Percentiles rank a stretch among this genome's conserved stretches.
Evolutionary conservation across 2,797 vertebrate species (phyloP).

Genomic region (Spondyliosoma cantharus): DNA sequence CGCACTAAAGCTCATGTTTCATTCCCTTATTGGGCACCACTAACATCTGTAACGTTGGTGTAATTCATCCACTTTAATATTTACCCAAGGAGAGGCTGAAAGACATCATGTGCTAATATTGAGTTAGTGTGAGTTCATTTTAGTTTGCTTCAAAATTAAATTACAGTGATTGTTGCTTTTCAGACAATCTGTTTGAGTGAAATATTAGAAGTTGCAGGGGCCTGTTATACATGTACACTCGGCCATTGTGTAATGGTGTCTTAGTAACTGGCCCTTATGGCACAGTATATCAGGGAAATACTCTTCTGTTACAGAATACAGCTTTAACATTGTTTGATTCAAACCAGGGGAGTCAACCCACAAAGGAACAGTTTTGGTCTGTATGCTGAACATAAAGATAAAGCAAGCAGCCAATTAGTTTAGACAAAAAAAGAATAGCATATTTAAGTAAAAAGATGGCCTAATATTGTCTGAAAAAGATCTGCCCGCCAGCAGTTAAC

Average conservation of each 20-base stretch:
- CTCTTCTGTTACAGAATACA: neutral
- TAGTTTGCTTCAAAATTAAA: slow-evolving; percentile 60
- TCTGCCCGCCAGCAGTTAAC: neutral
- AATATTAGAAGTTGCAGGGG: slow-evolving; percentile 45
- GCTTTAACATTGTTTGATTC: slow-evolving; percentile 3
- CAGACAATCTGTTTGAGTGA: slow-evolving; percentile 50
- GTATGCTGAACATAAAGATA: neutral
- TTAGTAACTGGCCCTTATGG: slow-evolving; percentile 41
- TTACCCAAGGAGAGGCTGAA: slow-evolving; percentile 54
- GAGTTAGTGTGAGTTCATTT: slow-evolving; percentile 62
- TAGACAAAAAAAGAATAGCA: neutral
- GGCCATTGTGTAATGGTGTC: slow-evolving; percentile 42
- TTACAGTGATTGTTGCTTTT: slow-evolving; percentile 63
- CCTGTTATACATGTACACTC: slow-evolving; percentile 29
- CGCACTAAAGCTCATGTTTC: slow-evolving; percentile 50
- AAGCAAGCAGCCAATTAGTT: neutral
- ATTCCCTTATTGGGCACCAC: slow-evolving; percentile 38
- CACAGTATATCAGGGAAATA: slow-evolving; percentile 48
- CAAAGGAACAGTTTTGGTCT: slow-evolving; percentile 6
- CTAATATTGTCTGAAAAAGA: neutral
- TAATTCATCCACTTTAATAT: slow-evolving; percentile 62
- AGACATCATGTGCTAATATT: slow-evolving; percentile 64
- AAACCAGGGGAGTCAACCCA: neutral
- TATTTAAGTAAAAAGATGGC: neutral
- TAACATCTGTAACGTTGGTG: slow-evolving; percentile 56